A percentile compares a stretch with the other conserved stretches of the same genome.
phyloP scores from a whole-genome alignment of 2,888 invertebrate species.

The Noctua fimbriata region DNA sequence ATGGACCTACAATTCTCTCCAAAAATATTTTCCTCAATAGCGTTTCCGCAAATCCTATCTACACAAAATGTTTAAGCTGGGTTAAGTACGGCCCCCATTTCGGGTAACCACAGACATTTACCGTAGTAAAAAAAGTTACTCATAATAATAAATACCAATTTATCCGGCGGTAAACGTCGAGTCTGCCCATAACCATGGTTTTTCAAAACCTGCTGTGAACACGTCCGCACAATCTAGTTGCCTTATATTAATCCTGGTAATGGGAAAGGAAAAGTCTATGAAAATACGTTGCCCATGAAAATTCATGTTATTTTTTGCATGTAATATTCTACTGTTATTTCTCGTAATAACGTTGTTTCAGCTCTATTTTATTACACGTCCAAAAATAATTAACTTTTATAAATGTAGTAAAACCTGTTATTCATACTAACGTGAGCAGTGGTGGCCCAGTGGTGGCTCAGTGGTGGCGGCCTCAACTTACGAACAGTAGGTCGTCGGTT shows the following conservation, averaged over 20 bases:
- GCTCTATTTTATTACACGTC: background rate
- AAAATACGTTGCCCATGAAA: constrained; percentile 58
- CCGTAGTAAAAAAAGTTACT: constrained; percentile 70
- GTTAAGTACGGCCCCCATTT: constrained; percentile 75
- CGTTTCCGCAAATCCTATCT: constrained; percentile 67
- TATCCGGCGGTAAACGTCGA: constrained; percentile 69
- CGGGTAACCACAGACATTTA: constrained; percentile 63
- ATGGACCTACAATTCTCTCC: constrained; percentile 30
- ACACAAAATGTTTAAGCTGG: constrained; percentile 70
- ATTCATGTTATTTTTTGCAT: constrained; percentile 40
- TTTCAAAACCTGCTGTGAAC: constrained; percentile 64
- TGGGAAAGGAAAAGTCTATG: constrained; percentile 61
- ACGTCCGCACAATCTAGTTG: constrained; percentile 69
- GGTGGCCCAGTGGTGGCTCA: too few species aligned
- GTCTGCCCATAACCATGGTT: constrained; percentile 53
- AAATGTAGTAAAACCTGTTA: background rate
- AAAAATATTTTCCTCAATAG: constrained; percentile 58
- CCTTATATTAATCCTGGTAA: constrained; percentile 67
- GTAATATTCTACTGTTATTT: constrained; percentile 18
- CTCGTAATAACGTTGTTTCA: constrained; percentile 24
- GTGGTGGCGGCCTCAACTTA: too few species aligned
- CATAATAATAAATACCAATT: constrained; percentile 80
- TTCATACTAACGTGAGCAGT: background rate
- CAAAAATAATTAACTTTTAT: background rate
- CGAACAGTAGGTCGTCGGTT: too few species aligned